Evolutionary conservation across 2,797 vertebrate species (phyloP).

Genomic region (Picus viridis): DNA sequence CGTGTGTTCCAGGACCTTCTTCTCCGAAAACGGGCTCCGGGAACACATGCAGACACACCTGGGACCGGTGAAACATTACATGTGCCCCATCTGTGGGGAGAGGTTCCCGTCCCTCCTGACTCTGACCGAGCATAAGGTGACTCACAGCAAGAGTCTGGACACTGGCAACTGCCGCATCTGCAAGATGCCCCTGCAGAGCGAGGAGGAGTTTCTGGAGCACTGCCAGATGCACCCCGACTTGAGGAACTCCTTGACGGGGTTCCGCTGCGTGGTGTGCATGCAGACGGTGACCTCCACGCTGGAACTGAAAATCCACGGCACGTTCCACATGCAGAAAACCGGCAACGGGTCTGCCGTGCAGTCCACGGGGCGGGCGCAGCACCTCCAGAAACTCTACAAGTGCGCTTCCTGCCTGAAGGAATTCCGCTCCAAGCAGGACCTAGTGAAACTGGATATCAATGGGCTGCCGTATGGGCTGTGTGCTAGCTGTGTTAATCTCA

Average conservation of each 20-base stretch:
- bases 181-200: constrained; percentile 96
- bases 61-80: constrained; percentile 98
- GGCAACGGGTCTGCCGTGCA: constrained; percentile 85
- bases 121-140: constrained; percentile 99
- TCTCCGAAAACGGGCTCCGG: constrained; percentile 95
- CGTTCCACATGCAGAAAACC: constrained; percentile 99
- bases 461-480: constrained; percentile 97
- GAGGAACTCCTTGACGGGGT: constrained; percentile 97
- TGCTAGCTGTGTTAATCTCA: constrained; percentile 89
- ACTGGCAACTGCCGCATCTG: constrained; percentile 99
- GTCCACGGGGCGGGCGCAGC: constrained; percentile 80
- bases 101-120: constrained; percentile 98
- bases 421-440: constrained; percentile 94
- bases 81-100: constrained; percentile 99
- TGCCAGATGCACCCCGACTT: constrained; percentile 99
- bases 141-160: constrained; percentile 98
- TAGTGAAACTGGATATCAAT: constrained; percentile 97
- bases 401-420: constrained; percentile 98
- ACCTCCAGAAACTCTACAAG: constrained; percentile 90
- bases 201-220: constrained; percentile 99
- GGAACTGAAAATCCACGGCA: constrained; percentile 99
- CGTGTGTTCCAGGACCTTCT: constrained; percentile 98
- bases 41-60: constrained; percentile 99
- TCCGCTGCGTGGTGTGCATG: constrained; percentile 99
- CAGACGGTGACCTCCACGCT: constrained; percentile 98